Base-by-base conservation (phyloP, 92 coral and sea anemone genomes). In the Siderastrea radians region DNA sequence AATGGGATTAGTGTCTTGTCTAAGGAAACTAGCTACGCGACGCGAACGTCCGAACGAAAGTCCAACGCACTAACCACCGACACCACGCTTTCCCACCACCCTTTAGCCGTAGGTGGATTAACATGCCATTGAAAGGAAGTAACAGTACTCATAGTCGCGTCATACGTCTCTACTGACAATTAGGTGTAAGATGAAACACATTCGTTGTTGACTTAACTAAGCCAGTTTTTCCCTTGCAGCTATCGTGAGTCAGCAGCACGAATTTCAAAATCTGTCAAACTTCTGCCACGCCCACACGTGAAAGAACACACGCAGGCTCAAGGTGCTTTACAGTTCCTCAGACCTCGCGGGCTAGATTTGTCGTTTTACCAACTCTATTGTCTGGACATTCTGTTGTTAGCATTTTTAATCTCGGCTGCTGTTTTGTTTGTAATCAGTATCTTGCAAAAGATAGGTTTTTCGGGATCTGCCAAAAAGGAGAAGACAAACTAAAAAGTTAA, bases 351-450 rank as follows among this genome's bases (percentile, higher is more conserved):
- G 44, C 78, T 85, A 78, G 85, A 85, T 11, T 50, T 85, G 58
- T 83, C 93, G 26, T 90, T 90, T 78, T 90, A 90, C 73, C 81
- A 90, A 59, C 70, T 77, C 4, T 90, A 90, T 70, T 64, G 73
- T 75, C 62, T 90, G 6, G 93, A 90, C 72, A 82, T 85, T n/a
- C 53, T 84, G 50, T 65, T 90, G 19, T n/a, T 90, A 1, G 63
- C 79, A 54, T 82, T 81, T 55, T 11, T 85, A 74, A 49, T 55
- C 9, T 8, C 85, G 1, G 63, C 38, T 1, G 26, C 79, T 12
- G 55, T 14, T 3, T 51, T 83, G 1, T 62, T 69, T 52, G 61
- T 65, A 2, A 50, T 84, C 49, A 71, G 59, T 12, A 26, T 50
- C 38, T 44, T 71, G 53, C 10, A 72, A 13, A 87, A 80, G 74